These are phyloP conservation scores for Gallinago stenura DNA, from an alignment of 2,797 vertebrate species.

Conservation along the genomic window DNA sequence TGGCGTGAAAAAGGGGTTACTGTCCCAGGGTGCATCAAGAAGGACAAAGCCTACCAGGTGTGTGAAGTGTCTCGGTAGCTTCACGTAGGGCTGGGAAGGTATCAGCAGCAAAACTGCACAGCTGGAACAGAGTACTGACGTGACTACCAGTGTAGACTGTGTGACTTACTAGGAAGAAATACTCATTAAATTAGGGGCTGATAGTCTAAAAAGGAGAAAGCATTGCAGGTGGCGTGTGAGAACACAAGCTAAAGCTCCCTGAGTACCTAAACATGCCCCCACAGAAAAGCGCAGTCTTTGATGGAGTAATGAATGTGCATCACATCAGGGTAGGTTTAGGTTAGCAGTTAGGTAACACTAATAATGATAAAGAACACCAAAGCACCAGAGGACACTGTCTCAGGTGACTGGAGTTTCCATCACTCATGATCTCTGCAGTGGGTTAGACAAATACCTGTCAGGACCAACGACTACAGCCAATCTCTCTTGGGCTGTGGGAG, in stretches of 20 bases:
- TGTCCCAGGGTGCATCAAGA: neutral
- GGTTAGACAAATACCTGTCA: neutral
- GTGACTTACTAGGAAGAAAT: neutral
- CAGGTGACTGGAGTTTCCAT: neutral
- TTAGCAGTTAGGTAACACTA: neutral
- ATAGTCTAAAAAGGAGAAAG: neutral
- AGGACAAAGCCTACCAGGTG: neutral
- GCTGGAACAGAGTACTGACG: neutral
- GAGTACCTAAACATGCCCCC: neutral
- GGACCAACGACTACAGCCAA: neutral
- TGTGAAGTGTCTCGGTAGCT: neutral
- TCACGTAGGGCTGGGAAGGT: neutral
- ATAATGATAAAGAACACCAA: neutral
- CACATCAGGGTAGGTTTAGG: neutral
- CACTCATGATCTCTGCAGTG: neutral
- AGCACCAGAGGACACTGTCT: neutral
- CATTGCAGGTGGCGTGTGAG: neutral
- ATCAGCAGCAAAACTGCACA: neutral
- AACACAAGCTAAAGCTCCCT: neutral
- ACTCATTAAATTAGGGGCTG: neutral
- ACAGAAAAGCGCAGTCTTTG: neutral
- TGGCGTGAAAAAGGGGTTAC: neutral
- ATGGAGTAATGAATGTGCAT: neutral
- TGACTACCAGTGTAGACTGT: neutral
- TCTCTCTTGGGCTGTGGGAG: neutral